Evolutionary conservation across 2,113 vertebrate genomes (phyloP), one percentile per base, ranked within the genome.

Genomic region (Paramisgurnus dabryanus): DNA sequence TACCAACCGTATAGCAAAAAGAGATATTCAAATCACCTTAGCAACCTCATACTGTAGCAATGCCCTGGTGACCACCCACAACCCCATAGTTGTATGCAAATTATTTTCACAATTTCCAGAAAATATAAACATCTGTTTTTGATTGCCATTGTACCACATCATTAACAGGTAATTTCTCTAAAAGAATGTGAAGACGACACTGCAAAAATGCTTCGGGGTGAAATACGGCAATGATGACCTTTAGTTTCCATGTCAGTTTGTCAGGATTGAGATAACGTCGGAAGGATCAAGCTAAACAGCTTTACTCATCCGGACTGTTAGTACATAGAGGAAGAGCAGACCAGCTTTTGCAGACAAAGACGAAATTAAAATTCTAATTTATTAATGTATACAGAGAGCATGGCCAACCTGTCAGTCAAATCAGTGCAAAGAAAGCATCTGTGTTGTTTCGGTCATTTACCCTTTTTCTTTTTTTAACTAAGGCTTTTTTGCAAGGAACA

Each of bases 361-460:
- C 91, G 89, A 93, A 95, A 97, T 97, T 96, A 95, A 98, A 95
- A 98, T 98, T 96, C 95, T 95, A 96, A 97, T 98, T 96, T 97
- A 98, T 98, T 96, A 97, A 97, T 97, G 95, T 96, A 97, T 98
- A 97, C 96, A 92, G 92, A 94, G 93, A 93, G 91, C 94, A 91
- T 88, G 95, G 92, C 95, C 93, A 94, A 93, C 93, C 95, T 98
- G 96, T 96, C 97, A 96, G 94, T 97, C 95, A 79, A 95, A 91
- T 87, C 93, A 93, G 94, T 95, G 93, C 95, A 96, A 95, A 95
- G 94, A 95, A 93, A 93, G 92, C 91, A 91, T 92, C 27, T 80
- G 64, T 69, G 68, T 78, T 69, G 58, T 57, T 78, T 85, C 76
- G 80, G 75, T 81, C 61, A 83, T 79, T 63, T 17, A 74, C 43